A percentile compares a stretch with the other conserved stretches of the same genome.
Conservation (phyloP, 2,888 invertebrate species). For the Aphodius sticticus region DNA sequence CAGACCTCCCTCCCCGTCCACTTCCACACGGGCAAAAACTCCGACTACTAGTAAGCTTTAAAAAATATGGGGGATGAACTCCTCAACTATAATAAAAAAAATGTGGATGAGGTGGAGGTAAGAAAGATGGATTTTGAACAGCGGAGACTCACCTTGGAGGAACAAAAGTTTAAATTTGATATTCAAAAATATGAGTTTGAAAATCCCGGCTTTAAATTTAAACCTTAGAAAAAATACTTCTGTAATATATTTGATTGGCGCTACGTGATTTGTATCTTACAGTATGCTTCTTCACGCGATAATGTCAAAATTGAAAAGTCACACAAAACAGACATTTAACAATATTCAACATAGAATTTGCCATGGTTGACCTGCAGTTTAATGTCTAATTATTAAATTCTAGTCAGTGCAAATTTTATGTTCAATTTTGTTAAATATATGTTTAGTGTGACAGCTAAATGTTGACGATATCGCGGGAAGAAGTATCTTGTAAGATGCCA, state of each 20-base stretch:
- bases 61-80: background rate
- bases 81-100: background rate
- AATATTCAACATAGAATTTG: background rate
- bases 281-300: background rate
- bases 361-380: background rate
- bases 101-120: background rate
- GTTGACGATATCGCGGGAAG: background rate
- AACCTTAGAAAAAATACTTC: background rate
- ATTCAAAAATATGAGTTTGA: background rate
- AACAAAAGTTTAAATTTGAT: conserved; percentile 14
- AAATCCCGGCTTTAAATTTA: background rate
- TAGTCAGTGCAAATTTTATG: background rate
- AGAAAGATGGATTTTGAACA: background rate
- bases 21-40: background rate
- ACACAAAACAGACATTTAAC: background rate
- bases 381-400: background rate
- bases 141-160: background rate
- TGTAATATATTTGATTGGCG: background rate
- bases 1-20: background rate
- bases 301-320: background rate
- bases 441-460: background rate
- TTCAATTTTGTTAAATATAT: background rate
- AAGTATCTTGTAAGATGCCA: background rate
- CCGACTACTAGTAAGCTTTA: background rate
- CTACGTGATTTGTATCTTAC: background rate